Evolutionary conservation across 2,797 vertebrate species (phyloP), one percentile per base, ranked within the genome.

Genomic region (Micromesistius poutassou): DNA sequence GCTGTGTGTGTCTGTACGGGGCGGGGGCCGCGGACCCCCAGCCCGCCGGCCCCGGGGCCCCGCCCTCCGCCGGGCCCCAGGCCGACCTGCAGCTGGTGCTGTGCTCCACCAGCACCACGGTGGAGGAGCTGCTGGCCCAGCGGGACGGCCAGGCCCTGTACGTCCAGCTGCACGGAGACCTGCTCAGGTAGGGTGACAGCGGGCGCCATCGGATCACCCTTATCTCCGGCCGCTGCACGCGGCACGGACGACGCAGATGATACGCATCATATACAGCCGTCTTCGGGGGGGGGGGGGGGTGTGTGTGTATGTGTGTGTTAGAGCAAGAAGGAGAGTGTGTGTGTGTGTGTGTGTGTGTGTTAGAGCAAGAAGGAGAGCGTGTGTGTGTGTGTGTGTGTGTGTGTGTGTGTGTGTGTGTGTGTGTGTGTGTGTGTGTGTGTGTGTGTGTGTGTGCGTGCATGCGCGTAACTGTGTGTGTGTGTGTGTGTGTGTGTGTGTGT

Each of bases 141-240:
- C 94, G 95, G 74, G 93, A 94, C 0, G 93, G 90, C 80, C 91
- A 94, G 50, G 93, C 90, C 73, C 94, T 99, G 75, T 97, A 96
- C 73, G 84, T 98, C 82, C 97, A 99, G 82, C 94, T 98, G 79
- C 96, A 99, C 0, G 97, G 97, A 89, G 97, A 98, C 88, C 90
- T 97, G 38, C 91, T 98, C 93, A 97, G 97, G 97, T 98, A 92
- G 85, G 76, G 4, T 6, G 62, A 68, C 9, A 22, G 16, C 62
- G 12, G 5, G 22, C 3, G n/a, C 66, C n/a, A 28, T 9, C 5
- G 8, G 14, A 70, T 30, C 25, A 14, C 0, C 4, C n/a, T 7
- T 55, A 12, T 28, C 9, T 31, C 10, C 28, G 16, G 46, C 14
- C 33, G 28, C n/a, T 33, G 68, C 10, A 2, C 16, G 14, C 0